Base-by-base conservation (phyloP, 2,113 vertebrate genomes). In the Mus spicilegus region DNA sequence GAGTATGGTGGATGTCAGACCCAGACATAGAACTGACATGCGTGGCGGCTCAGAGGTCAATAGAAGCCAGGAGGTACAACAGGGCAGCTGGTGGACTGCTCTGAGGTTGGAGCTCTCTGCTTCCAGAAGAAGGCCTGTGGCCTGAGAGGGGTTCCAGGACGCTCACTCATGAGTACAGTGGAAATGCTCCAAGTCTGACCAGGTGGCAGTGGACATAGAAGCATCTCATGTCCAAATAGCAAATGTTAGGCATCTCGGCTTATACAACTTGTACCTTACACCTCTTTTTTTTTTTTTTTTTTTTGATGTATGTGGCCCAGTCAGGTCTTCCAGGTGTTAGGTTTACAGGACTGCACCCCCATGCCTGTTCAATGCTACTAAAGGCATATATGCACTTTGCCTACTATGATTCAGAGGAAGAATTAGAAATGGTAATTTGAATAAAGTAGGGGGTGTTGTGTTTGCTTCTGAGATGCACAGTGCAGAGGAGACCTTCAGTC, bases 111-210 rank as follows among this genome's bases (percentile, higher is more conserved):
- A 49, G 46, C 87, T 10, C 67, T 20, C 39, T 72, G 49, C 36
- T 58, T 2, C 9, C 10, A 6, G 16, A 22, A 3, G 56, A 39
- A 69, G 33, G 8, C 3, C 30, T n/a, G 28, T 5, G 39, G 46
- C 49, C 33, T 1, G 0, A 33, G 0, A n/a, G 54, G 28, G 42
- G 28, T 10, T 1, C 0, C 0, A 69, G n/a, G 51, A 30, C 12
- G 2, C 49, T 14, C 14, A 56, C 49, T 14, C 14, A 56, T 72
- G 19, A 49, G 9, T 51, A 46, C 17, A 69, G 36, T 49, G 20
- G 14, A 1, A 28, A 42, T 0, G 33, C 24, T 8, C 28, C 22
- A 2, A 28, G 0, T 85, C 36, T 10, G 56, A 9, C 24, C 46
- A 56, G 82, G n/a, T 12, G 49, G 49, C 19, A 51, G 1, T 46